phyloP scores from a whole-genome alignment of 2,888 invertebrate genomes.

The Podabrus alpinus region DNA sequence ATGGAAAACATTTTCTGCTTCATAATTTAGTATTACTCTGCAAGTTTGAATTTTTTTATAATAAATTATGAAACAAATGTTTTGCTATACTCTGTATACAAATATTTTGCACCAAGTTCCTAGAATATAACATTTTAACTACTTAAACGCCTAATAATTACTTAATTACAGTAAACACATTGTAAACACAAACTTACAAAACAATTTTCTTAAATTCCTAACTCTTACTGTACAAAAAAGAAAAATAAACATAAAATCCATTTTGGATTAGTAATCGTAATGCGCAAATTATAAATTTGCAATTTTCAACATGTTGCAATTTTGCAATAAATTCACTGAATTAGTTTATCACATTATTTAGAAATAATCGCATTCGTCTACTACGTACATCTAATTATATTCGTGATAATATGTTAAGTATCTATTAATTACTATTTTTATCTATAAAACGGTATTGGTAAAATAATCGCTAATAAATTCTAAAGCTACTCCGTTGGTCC shows the following conservation, averaged over 20 bases:
- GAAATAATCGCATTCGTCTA: neutral
- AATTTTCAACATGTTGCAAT: neutral
- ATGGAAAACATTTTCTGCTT: neutral
- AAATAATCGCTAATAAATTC: constrained; percentile 24
- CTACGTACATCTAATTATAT: neutral
- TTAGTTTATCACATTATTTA: neutral
- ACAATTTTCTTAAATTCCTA: neutral
- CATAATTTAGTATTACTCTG: neutral
- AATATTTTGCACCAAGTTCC: neutral
- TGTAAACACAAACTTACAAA: neutral
- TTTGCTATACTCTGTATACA: neutral
- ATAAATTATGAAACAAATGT: neutral
- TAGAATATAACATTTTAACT: neutral
- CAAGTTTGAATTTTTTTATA: neutral
- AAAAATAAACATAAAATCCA: neutral
- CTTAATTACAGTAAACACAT: neutral
- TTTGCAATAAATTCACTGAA: neutral
- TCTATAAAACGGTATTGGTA: neutral
- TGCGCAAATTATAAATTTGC: neutral
- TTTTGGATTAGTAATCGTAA: neutral
- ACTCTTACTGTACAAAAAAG: neutral
- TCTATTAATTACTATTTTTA: neutral
- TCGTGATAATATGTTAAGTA: neutral
- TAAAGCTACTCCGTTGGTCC: constrained; percentile 18
- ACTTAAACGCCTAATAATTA: neutral